phyloP scores from a whole-genome alignment of 2,113 vertebrate species.

The Merops nubicus region DNA sequence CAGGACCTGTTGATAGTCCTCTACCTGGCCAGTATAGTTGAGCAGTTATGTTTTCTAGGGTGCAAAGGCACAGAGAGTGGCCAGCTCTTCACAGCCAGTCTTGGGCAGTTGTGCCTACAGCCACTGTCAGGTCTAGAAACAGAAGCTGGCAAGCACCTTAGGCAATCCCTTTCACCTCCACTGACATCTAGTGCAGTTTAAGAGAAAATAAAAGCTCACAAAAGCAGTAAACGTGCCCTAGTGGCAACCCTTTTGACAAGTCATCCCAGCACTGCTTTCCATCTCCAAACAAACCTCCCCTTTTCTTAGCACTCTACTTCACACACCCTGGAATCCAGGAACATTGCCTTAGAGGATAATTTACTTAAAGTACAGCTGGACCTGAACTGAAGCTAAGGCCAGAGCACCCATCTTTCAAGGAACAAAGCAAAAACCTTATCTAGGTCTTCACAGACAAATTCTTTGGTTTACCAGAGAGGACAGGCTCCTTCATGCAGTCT shows the following conservation, averaged over 20 bases:
- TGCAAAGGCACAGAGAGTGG: not conserved
- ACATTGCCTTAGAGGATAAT: not conserved
- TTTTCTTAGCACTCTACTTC: not conserved
- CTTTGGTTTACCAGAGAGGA: not conserved
- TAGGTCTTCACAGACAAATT: not conserved
- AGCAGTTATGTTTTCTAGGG: not conserved
- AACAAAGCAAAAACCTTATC: not conserved
- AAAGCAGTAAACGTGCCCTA: not conserved
- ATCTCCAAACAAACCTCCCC: not conserved
- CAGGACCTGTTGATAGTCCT: not conserved
- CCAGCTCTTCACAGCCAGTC: not conserved
- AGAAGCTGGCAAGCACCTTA: not conserved
- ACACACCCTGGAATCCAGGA: rapidly evolving
- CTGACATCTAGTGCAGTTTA: not conserved
- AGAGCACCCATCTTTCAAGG: not conserved
- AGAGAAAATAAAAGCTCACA: not conserved
- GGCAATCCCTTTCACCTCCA: not conserved
- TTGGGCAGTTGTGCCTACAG: not conserved
- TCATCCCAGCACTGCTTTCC: not conserved
- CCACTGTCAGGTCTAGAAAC: not conserved
- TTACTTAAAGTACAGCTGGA: not conserved
- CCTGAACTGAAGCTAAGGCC: not conserved
- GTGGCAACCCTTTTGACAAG: not conserved
- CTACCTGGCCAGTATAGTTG: not conserved
- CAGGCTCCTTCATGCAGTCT: not conserved